Evolutionary conservation across 2,797 vertebrate genomes (phyloP).

Genomic region (Enteromius argenteus): DNA sequence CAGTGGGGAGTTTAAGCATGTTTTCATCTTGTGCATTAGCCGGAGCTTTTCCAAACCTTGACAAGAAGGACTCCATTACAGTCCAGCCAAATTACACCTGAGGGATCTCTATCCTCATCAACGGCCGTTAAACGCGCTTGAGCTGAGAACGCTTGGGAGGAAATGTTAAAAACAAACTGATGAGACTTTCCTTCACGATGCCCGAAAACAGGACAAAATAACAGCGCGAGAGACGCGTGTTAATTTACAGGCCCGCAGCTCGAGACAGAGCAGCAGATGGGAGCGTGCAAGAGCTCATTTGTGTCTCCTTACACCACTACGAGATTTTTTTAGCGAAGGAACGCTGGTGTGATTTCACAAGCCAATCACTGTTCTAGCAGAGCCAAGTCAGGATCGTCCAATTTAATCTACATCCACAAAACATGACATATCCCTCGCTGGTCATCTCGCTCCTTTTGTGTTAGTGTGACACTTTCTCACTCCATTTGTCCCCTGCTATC

Average conservation of each 20-base stretch:
- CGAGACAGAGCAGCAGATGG: conserved; percentile 25
- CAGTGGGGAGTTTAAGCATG: conserved; percentile 11
- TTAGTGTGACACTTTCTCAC: conserved; percentile 35
- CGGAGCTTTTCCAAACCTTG: not conserved
- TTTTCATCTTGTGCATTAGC: conserved; percentile 8
- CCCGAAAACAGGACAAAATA: conserved; percentile 26
- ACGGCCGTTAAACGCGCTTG: not conserved
- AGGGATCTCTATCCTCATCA: conserved; percentile 4
- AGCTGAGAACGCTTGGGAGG: not conserved
- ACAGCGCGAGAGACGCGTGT: not conserved
- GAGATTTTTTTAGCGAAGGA: conserved; percentile 13
- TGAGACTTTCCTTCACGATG: conserved; percentile 3
- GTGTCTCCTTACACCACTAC: conserved; percentile 35
- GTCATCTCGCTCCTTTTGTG: not conserved
- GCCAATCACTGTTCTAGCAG: conserved; percentile 17
- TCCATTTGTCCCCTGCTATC: not conserved
- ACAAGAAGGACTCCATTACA: conserved; percentile 9
- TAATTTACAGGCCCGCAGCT: conserved; percentile 19
- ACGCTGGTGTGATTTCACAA: conserved; percentile 10
- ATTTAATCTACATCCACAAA: conserved; percentile 30
- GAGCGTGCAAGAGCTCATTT: conserved; percentile 20
- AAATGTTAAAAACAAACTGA: conserved; percentile 28
- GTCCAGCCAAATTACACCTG: conserved; percentile 27
- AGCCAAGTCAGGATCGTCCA: conserved; percentile 31
- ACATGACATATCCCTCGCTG: conserved; percentile 15